Evolutionary conservation across 2,888 invertebrate species (phyloP).

Genomic region (Andrena hattorfiana): DNA sequence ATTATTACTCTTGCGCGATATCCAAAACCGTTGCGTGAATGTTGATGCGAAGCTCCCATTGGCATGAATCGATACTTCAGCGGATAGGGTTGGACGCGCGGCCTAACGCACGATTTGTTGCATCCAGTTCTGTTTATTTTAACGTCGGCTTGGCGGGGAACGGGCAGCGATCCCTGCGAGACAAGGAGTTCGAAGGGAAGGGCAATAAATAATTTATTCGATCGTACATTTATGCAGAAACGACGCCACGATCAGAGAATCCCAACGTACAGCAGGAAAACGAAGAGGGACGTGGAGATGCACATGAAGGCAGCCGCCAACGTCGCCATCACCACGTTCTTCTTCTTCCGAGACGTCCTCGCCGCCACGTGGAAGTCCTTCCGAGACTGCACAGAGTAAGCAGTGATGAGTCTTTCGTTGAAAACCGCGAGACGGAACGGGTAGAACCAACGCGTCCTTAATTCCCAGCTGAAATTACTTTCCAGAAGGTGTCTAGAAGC

Average conservation of each 20-base stretch:
- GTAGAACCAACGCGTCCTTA: no score
- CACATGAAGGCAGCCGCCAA: conserved; percentile 49
- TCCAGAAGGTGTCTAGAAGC: no score
- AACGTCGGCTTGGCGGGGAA: neutral
- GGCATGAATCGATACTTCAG: neutral
- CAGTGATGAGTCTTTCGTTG: neutral
- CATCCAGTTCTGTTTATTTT: no score
- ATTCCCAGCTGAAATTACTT: no score
- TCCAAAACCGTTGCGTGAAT: neutral
- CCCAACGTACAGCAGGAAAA: conserved; percentile 57
- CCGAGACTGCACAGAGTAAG: conserved; percentile 61
- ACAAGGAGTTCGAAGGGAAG: neutral
- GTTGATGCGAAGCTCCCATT: neutral
- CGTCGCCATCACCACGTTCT: conserved; percentile 44
- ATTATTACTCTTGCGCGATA: neutral
- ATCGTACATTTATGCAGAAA: conserved; percentile 3
- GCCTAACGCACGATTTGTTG: no score
- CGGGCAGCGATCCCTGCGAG: neutral
- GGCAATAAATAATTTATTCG: conserved; percentile 55
- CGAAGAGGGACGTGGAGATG: conserved; percentile 55
- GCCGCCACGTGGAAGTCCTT: conserved; percentile 70
- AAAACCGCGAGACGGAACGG: no score
- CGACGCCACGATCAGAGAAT: conserved; percentile 43
- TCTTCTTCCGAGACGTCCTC: conserved; percentile 58
- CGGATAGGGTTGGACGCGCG: neutral